A percentile compares a stretch with the other conserved stretches of the same genome.
These are phyloP conservation scores for Phylloscopus trochilus DNA, from an alignment of 2,113 vertebrate genomes.

Conservation along the genomic window DNA sequence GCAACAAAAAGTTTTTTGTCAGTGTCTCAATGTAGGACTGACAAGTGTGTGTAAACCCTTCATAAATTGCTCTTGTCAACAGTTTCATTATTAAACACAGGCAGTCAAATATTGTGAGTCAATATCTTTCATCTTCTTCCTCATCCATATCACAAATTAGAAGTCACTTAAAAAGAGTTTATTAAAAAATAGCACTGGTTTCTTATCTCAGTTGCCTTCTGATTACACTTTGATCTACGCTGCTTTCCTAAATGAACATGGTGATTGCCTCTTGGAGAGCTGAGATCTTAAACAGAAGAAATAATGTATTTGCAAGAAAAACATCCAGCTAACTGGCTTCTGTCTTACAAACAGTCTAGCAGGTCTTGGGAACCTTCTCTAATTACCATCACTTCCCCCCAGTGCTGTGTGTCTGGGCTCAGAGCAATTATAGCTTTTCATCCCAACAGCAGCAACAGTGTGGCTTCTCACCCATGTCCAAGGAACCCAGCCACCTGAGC, in stretches of 20 bases:
- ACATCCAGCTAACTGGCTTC: not conserved
- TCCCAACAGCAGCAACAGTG: not conserved
- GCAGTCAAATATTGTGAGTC: not conserved
- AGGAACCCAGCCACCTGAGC: not conserved
- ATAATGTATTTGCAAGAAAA: not conserved
- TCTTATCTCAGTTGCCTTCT: not conserved
- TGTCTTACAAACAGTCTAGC: not conserved
- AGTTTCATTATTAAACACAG: not conserved
- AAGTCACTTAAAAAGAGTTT: not conserved
- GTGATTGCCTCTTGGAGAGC: not conserved
- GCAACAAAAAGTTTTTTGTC: not conserved
- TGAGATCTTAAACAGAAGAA: not conserved
- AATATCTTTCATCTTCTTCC: not conserved
- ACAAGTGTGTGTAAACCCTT: not conserved
- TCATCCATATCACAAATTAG: not conserved
- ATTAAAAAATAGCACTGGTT: not conserved
- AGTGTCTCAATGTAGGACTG: not conserved
- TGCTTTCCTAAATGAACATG: not conserved
- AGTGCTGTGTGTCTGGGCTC: not conserved
- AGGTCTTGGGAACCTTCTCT: not conserved
- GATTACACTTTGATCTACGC: not conserved
- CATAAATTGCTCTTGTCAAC: not conserved
- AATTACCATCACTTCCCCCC: not conserved
- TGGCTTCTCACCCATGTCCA: not conserved
- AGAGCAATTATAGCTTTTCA: not conserved